Base-by-base conservation (phyloP, 2,797 vertebrate species). In the Hydrolagus colliei region DNA sequence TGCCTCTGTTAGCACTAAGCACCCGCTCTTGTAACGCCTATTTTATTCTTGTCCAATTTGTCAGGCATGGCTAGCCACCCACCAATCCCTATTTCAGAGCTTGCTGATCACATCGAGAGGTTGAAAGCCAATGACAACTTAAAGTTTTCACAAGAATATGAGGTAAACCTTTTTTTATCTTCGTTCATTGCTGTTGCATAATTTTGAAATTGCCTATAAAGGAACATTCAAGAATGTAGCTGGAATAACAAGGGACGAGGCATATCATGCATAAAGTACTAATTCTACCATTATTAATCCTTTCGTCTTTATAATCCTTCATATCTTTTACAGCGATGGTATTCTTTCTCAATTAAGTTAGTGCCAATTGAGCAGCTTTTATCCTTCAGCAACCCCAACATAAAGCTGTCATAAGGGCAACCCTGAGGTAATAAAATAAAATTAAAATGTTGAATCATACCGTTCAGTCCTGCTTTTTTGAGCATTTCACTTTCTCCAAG, bases 111-210 rank as follows among this genome's bases (percentile, higher is more conserved):
- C 89, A 95, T 96, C 89, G 98, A 99, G 92, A 95, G 97, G 80
- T 89, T 99, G 90, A 99, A 99, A 95, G 98, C 98, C 87, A 99
- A 99, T 87, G 98, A 99, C 93, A 99, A 99, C 94, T 93, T 99
- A 90, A 99, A 98, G 91, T 99, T 99, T 91, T 99, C 97, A 41
- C 98, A 99, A 92, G 98, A 99, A 87, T 99, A 99, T 87, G 98
- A 99, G 95, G 97, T 97, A 93, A 91, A 86, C 88, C 85, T n/a
- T 0, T 86, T 63, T 61, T 9, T 52, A 27, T 18, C 12, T 52
- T 52, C 6, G 41, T 52, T 52, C 41, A 52, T 41, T 71, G 11
- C 65, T 32, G 2, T 52, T 41, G 35, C 16, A 61, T 52, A 8
- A n/a, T 73, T 61, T 63, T 32, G 9, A 61, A 18, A 41, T 73